Evolutionary conservation across 2,888 invertebrate genomes (phyloP).

Genomic region (Latrodectus elegans): DNA sequence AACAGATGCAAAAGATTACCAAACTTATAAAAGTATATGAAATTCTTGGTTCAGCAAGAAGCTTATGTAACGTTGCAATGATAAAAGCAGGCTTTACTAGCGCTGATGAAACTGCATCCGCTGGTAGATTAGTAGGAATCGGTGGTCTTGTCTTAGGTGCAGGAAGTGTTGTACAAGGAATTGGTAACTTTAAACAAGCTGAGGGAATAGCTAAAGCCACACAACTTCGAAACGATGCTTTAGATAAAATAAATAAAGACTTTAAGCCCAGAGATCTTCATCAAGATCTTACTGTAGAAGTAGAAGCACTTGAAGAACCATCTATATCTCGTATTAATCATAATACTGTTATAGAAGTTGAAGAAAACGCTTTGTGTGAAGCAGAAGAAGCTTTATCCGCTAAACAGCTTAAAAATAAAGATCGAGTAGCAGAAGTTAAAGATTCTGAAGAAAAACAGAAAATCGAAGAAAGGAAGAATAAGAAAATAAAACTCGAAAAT

Average conservation of each 20-base stretch:
- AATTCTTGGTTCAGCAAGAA: too few species aligned
- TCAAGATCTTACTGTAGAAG: background rate
- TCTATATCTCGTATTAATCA: background rate
- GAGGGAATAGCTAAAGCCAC: background rate
- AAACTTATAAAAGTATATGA: too few species aligned
- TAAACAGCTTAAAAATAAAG: background rate
- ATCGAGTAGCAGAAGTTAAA: background rate
- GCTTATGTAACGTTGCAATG: too few species aligned
- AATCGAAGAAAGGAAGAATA: background rate
- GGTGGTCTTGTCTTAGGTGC: too few species aligned
- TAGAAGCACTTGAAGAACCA: background rate
- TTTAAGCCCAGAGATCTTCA: constrained; percentile 1
- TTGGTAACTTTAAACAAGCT: background rate
- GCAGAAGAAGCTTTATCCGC: background rate
- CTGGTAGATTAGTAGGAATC: too few species aligned
- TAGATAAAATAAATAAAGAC: background rate
- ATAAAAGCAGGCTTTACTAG: too few species aligned
- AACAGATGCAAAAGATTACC: too few species aligned
- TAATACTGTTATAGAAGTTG: background rate
- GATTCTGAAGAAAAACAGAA: background rate
- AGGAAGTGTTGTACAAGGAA: too few species aligned
- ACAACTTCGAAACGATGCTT: background rate
- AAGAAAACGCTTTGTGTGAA: background rate
- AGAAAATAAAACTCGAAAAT: background rate
- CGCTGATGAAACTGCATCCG: too few species aligned